Evolutionary conservation across 2,113 vertebrate species (phyloP).

Genomic region (Thymallus thymallus): DNA sequence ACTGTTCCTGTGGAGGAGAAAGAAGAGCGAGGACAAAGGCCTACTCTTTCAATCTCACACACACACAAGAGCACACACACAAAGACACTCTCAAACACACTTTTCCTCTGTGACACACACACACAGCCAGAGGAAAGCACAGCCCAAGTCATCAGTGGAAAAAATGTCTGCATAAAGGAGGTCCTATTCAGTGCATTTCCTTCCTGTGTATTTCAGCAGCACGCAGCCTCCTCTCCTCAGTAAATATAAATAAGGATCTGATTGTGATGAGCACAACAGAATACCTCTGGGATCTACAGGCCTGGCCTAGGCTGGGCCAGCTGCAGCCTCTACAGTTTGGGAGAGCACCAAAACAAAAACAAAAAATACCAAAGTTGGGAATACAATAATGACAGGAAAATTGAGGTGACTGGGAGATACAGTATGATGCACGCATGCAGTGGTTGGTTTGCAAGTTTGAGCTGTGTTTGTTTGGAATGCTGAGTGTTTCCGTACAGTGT

Average conservation of each 20-base stretch:
- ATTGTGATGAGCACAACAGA: conserved; percentile 12
- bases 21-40: background rate
- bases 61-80: background rate
- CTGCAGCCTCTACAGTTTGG: background rate
- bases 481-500: background rate
- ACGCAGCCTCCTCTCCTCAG: conserved; percentile 27
- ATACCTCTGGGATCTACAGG: conserved; percentile 30
- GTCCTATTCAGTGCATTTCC: conserved; percentile 49
- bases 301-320: background rate
- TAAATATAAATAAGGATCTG: conserved; percentile 59
- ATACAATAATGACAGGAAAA: background rate
- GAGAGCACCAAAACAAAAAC: conserved; percentile 13
- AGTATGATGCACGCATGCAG: background rate
- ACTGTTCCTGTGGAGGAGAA: background rate
- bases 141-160: conserved; percentile 36
- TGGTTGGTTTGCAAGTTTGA: background rate
- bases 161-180: conserved; percentile 33
- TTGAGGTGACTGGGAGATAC: too few species aligned
- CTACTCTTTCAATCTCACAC: background rate
- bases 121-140: conserved; percentile 15
- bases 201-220: conserved; percentile 43
- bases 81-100: background rate
- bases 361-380: conserved; percentile 25
- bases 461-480: background rate
- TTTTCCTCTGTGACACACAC: background rate